Conservation (phyloP, 2,888 invertebrate species). For the Galerucella calmariensis region DNA sequence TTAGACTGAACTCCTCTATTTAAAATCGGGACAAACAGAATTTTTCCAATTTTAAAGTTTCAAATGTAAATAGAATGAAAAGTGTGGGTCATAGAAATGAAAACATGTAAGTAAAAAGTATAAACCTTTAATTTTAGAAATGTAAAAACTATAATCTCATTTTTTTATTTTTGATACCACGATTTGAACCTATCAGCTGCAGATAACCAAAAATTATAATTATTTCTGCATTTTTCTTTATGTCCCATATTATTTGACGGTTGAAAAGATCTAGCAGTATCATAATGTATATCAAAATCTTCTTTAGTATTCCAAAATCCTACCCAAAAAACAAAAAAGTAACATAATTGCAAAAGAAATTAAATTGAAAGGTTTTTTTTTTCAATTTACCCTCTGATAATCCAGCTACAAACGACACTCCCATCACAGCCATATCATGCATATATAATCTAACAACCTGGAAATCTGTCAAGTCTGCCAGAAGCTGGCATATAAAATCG, state of each 20-base stretch:
- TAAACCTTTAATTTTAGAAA: background rate
- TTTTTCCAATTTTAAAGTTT: too few species aligned
- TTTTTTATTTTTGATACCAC: constrained; percentile 66
- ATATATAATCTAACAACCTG: constrained; percentile 79
- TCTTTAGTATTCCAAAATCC: constrained; percentile 66
- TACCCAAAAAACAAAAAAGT: constrained; percentile 38
- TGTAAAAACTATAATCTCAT: background rate
- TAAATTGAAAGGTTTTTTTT: background rate
- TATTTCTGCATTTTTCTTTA: constrained; percentile 56
- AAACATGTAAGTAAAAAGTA: too few species aligned
- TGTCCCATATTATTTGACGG: constrained; percentile 60
- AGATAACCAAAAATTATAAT: constrained; percentile 68
- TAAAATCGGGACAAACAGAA: too few species aligned
- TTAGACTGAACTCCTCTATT: too few species aligned
- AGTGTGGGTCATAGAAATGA: too few species aligned
- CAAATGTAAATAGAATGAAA: too few species aligned
- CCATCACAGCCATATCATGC: constrained; percentile 86
- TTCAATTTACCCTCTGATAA: constrained; percentile 72
- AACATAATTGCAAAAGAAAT: background rate
- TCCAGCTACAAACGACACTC: constrained; percentile 89
- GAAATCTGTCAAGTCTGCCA: constrained; percentile 84
- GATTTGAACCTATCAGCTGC: constrained; percentile 69
- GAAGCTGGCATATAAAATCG: constrained; percentile 88
- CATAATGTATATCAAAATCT: constrained; percentile 72
- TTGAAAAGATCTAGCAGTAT: constrained; percentile 72